Conservation (phyloP, 2,113 vertebrate genomes). For the Thryonomys swinderianus region DNA sequence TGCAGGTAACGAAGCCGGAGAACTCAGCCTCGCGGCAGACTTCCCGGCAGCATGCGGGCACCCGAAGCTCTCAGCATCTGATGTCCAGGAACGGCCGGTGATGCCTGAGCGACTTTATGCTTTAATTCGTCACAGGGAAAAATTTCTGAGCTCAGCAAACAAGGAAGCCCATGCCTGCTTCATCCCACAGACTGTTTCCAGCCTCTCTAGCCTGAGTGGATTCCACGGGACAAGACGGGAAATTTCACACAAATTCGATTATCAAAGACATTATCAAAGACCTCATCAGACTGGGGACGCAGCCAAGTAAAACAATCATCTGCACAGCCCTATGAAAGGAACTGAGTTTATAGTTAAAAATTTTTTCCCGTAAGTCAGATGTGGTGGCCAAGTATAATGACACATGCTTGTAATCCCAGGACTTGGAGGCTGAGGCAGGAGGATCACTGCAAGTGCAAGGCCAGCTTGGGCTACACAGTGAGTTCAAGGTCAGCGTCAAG, state of each 20-base stretch:
- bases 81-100: constrained; percentile 66
- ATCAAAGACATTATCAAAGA: constrained; percentile 1
- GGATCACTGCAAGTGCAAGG: too few species aligned
- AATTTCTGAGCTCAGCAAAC: constrained; percentile 70
- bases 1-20: constrained; percentile 64
- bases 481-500: too few species aligned
- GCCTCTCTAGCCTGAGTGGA: constrained; percentile 1
- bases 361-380: not conserved
- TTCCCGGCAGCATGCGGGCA: constrained; percentile 66
- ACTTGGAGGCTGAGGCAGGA: too few species aligned
- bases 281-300: not conserved
- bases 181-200: constrained; percentile 61
- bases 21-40: constrained; percentile 33
- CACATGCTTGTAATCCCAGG: too few species aligned
- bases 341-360: not conserved
- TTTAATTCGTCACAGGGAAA: constrained; percentile 75
- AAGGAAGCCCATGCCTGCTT: constrained; percentile 70
- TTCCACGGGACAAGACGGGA: not conserved
- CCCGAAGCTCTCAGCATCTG: constrained; percentile 64
- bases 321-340: not conserved
- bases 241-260: not conserved
- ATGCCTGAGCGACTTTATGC: constrained; percentile 76
- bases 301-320: not conserved
- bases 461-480: too few species aligned
- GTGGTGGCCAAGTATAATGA: not conserved